Evolutionary conservation across 2,113 vertebrate genomes (phyloP), one percentile per base, ranked within the genome.

Genomic region (Nipponia nippon): DNA sequence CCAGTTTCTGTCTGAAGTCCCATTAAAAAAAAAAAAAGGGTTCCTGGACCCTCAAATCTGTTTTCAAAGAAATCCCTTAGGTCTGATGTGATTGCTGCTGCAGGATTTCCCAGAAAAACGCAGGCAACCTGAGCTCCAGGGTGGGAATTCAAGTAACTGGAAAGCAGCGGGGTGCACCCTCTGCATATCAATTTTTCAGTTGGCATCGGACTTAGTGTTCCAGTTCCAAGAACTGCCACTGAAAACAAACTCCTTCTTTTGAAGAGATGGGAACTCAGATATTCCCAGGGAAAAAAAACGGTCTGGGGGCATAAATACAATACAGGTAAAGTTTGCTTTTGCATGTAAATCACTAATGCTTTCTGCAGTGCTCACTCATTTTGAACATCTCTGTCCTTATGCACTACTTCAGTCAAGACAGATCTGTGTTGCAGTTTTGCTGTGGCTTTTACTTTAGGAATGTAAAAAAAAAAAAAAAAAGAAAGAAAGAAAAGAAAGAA

Each of bases 181-280:
- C 85, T 93, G 96, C 96, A 97, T 97, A 94, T 88, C 96, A 96
- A 96, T 96, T 96, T 85, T 96, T 93, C 80, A 94, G 59, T 6
- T 97, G 96, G 95, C 96, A 96, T 90, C 5, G 0, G 47, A 75
- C n/a, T 49, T 78, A 14, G 52, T n/a, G 90, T 92, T 93, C 79
- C 92, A 32, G 88, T 96, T 97, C 96, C 96, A 97, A 96, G 92
- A 95, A 78, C 83, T 93, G 95, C 72, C 94, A 95, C 96, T 93
- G 92, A 75, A 93, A 96, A 94, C 94, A 96, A 93, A 85, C 90
- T 94, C 83, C 59, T 94, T 34, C 69, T 94, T 95, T 94, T 93
- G 92, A 93, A 89, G 89, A 92, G 88, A 90, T 97, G 97, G 95
- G 97, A 97, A 96, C 92, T 94, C 63, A 50, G 76, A 97, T 94